Percentiles rank a stretch among this genome's conserved stretches.
phyloP scores from a whole-genome alignment of 2,113 vertebrate genomes.

The Blennius ocellaris region DNA sequence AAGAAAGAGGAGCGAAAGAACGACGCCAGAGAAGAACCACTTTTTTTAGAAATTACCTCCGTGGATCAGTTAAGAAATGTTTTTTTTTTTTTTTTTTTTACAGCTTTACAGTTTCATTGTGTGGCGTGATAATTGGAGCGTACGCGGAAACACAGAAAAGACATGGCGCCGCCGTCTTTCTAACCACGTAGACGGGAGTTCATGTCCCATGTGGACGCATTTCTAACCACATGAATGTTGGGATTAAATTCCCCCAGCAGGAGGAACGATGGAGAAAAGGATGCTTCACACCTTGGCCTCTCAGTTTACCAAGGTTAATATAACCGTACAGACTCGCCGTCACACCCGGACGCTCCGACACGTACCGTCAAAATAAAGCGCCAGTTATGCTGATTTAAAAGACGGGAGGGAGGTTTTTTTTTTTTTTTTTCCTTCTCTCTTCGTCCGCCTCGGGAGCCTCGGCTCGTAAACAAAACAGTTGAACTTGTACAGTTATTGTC shows the following conservation, averaged over 20 bases:
- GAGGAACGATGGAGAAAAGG: background rate
- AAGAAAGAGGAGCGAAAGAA: too few relatives aligned
- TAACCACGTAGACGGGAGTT: background rate
- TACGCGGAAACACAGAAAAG: slow-evolving; percentile 1
- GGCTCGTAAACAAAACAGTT: slow-evolving; percentile 55
- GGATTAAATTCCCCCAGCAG: background rate
- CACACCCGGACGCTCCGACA: slow-evolving; percentile 57
- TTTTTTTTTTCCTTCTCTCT: too few relatives aligned
- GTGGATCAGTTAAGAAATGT: too few relatives aligned
- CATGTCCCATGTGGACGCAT: background rate
- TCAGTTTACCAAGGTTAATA: slow-evolving; percentile 47
- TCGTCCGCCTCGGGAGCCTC: slow-evolving; percentile 34
- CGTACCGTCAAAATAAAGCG: slow-evolving; percentile 40
- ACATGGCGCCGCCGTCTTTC: background rate
- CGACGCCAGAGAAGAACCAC: too few relatives aligned
- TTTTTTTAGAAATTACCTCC: too few relatives aligned
- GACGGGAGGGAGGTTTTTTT: too few relatives aligned
- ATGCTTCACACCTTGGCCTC: slow-evolving; percentile 39
- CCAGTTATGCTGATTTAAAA: too few relatives aligned
- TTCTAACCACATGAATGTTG: background rate
- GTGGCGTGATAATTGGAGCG: too few relatives aligned
- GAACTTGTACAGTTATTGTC: slow-evolving; percentile 60
- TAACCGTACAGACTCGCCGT: slow-evolving; percentile 54
- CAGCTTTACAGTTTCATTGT: too few relatives aligned
- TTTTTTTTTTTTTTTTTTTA: too few relatives aligned